These are phyloP conservation scores for Hemichromis elongatus DNA, from an alignment of 2,113 vertebrate genomes.

Conservation along the genomic window DNA sequence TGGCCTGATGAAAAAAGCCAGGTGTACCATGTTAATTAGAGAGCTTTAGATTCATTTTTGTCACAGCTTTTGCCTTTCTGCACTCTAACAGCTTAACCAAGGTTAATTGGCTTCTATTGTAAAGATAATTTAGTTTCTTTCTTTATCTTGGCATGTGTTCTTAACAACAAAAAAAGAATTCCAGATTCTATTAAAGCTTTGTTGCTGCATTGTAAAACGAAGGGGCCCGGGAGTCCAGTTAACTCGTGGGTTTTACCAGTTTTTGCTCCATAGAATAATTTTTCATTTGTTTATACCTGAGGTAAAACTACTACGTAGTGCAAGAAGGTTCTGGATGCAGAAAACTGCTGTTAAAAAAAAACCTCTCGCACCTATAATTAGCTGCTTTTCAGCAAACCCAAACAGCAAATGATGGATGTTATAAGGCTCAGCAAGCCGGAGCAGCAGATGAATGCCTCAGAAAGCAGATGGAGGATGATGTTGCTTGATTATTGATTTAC, in stretches of 20 bases:
- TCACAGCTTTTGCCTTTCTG: not conserved
- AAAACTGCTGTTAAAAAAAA: not conserved
- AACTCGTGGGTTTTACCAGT: not conserved
- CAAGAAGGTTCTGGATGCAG: not conserved
- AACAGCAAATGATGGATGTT: not conserved
- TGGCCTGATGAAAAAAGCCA: not conserved
- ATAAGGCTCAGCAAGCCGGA: not conserved
- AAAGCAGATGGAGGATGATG: conserved; percentile 17
- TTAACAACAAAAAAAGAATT: not conserved
- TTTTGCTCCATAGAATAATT: not conserved
- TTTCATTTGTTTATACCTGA: not conserved
- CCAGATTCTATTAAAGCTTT: not conserved
- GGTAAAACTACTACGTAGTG: not conserved
- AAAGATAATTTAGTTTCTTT: not conserved
- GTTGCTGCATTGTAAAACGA: not conserved
- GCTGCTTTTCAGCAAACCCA: not conserved
- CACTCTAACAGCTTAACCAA: not conserved
- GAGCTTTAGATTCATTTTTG: not conserved
- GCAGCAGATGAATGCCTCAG: not conserved
- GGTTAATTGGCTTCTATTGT: not conserved
- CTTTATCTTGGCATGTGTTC: not conserved
- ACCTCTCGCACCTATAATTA: accelerated
- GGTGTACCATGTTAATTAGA: not conserved
- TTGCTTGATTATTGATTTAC: conserved; percentile 41
- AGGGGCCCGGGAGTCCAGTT: accelerated